Conservation (phyloP, 1,140 invertebrate genomes). For the Pectinophora gossypiella region DNA sequence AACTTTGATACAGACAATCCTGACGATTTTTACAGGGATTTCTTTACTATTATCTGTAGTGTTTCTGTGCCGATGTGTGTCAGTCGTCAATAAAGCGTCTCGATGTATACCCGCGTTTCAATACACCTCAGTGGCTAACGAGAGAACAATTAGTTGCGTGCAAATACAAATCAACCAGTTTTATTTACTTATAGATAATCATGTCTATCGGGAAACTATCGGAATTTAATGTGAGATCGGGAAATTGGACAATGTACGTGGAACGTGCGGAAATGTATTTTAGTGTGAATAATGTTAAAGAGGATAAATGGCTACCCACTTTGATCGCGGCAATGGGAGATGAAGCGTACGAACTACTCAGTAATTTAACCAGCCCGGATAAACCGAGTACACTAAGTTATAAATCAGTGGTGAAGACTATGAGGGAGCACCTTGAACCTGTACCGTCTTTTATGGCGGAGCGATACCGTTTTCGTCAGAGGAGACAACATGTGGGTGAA, state of each 20-base stretch:
- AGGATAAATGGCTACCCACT: slow-evolving; percentile 13
- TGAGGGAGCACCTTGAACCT: slow-evolving; percentile 5
- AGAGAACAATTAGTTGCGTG: too few species aligned
- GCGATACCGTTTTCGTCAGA: slow-evolving; percentile 23
- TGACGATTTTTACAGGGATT: too few species aligned
- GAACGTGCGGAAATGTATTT: slow-evolving; percentile 22
- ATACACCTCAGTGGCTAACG: too few species aligned
- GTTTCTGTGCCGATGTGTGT: too few species aligned
- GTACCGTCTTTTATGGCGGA: slow-evolving; percentile 11
- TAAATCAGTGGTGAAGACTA: neutral
- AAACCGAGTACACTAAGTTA: neutral
- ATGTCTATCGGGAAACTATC: neutral
- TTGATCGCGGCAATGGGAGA: slow-evolving; percentile 19
- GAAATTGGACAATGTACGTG: slow-evolving; percentile 15
- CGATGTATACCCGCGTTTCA: too few species aligned
- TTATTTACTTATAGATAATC: too few species aligned
- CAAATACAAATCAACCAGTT: too few species aligned
- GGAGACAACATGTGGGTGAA: slow-evolving; percentile 12
- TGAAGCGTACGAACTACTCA: slow-evolving; percentile 5
- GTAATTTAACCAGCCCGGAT: neutral
- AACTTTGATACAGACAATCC: too few species aligned
- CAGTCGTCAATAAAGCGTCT: too few species aligned
- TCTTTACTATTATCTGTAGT: too few species aligned
- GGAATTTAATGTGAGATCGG: neutral
- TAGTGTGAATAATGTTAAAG: slow-evolving; percentile 12